A percentile compares a stretch with the other conserved stretches of the same genome.
Conservation (phyloP, 2,797 vertebrate species). For the Discoglossus pictus region DNA sequence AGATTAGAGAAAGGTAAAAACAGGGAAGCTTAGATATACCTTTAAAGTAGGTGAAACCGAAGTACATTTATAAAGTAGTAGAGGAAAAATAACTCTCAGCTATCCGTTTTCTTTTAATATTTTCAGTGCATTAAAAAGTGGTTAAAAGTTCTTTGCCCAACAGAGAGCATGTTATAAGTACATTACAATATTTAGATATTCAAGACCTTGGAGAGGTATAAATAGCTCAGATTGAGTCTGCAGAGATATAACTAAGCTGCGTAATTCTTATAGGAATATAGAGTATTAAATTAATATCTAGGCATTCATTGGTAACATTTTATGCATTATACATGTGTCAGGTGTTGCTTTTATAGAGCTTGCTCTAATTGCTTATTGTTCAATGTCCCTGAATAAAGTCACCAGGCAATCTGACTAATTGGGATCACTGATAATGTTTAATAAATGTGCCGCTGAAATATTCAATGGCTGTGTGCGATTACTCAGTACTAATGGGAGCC, state of each 20-base stretch:
- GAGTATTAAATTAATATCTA: conserved; percentile 33
- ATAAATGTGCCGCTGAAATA: conserved; percentile 47
- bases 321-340: conserved; percentile 46
- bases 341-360: conserved; percentile 42
- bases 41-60: too few relatives aligned
- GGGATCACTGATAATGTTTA: conserved; percentile 54
- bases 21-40: too few relatives aligned
- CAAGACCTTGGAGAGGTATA: background rate
- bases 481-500: conserved; percentile 45
- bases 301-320: conserved; percentile 21
- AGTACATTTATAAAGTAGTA: too few relatives aligned
- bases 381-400: conserved; percentile 44
- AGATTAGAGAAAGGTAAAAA: too few relatives aligned
- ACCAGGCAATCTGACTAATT: conserved; percentile 58
- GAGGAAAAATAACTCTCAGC: too few relatives aligned
- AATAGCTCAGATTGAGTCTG: too few relatives aligned
- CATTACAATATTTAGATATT: too few relatives aligned
- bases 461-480: conserved; percentile 48
- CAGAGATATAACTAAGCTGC: too few relatives aligned
- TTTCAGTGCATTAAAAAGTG: too few relatives aligned
- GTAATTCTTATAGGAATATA: conserved; percentile 8
- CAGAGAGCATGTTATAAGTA: too few relatives aligned
- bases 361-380: conserved; percentile 46
- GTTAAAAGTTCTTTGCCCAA: too few relatives aligned
- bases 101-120: too few relatives aligned